Percentiles rank a stretch among this genome's conserved stretches.
Evolutionary conservation across 2,888 invertebrate genomes (phyloP).

Genomic region (Drosophila bunnanda): DNA sequence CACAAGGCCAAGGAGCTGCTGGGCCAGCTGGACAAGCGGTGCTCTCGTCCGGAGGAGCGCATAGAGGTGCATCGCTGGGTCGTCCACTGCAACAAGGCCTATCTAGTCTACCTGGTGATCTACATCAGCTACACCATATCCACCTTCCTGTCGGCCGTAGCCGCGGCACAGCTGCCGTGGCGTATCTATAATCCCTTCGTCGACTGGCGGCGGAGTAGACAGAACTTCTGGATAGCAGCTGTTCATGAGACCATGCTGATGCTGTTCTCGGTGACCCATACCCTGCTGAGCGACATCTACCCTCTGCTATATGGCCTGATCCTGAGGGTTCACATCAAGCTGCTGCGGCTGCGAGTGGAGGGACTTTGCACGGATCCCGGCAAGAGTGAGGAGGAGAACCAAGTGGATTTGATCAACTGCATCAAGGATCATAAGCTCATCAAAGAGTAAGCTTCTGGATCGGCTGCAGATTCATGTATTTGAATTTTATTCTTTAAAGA

Average conservation of each 20-base stretch:
- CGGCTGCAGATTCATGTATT: accelerated
- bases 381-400: not conserved
- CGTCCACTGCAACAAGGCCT: slow-evolving; percentile 41
- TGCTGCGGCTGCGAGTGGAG: slow-evolving; percentile 11
- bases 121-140: slow-evolving; percentile 27
- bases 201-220: slow-evolving; percentile 35
- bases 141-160: slow-evolving; percentile 21
- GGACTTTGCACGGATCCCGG: slow-evolving; percentile 21
- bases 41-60: slow-evolving; percentile 24
- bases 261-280: slow-evolving; percentile 3
- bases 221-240: slow-evolving; percentile 33
- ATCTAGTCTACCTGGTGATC: slow-evolving; percentile 25
- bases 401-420: slow-evolving; percentile 22
- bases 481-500: not conserved
- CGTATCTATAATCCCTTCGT: slow-evolving; percentile 51
- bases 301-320: slow-evolving; percentile 26
- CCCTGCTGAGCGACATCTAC: slow-evolving; percentile 40
- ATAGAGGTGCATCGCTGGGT: slow-evolving; percentile 37
- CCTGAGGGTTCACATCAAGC: slow-evolving; percentile 16
- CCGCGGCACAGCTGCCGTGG: slow-evolving; percentile 37
- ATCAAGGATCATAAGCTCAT: slow-evolving; percentile 37
- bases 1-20: slow-evolving; percentile 34
- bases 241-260: slow-evolving; percentile 31
- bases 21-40: slow-evolving; percentile 43
- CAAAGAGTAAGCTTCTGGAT: slow-evolving; percentile 8